Evolutionary conservation across 2,797 vertebrate genomes (phyloP).

Genomic region (Botia kubotai): DNA sequence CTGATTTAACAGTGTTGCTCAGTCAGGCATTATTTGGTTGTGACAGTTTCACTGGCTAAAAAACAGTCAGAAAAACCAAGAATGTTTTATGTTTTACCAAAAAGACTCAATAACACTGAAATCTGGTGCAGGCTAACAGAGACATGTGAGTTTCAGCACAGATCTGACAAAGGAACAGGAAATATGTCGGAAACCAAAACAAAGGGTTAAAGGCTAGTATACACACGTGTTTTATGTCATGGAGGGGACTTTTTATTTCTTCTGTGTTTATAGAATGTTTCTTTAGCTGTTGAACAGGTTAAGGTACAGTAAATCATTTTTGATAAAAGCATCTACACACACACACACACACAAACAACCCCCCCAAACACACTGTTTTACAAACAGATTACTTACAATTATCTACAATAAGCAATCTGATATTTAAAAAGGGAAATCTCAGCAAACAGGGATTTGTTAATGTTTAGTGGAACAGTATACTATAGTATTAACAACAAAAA

Average conservation of each 20-base stretch:
- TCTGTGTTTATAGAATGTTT: too few species aligned
- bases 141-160: conserved; percentile 68
- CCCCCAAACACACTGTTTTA: too few species aligned
- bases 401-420: too few species aligned
- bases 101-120: conserved; percentile 66
- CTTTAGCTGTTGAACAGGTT: too few species aligned
- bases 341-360: not conserved
- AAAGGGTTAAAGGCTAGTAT: conserved; percentile 7
- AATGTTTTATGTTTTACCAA: not conserved
- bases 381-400: too few species aligned
- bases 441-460: too few species aligned
- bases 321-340: not conserved
- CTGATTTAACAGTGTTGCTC: too few species aligned
- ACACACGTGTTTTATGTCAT: not conserved
- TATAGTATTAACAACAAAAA: too few species aligned
- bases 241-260: too few species aligned
- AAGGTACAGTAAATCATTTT: too few species aligned
- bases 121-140: conserved; percentile 60
- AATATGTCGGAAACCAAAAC: conserved; percentile 65
- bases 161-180: conserved; percentile 68
- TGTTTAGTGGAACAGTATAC: too few species aligned
- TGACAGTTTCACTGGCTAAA: not conserved
- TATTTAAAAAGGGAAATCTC: too few species aligned
- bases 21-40: not conserved
- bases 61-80: not conserved